A percentile compares a stretch with the other conserved stretches of the same genome.
phyloP scores from a whole-genome alignment of 2,797 vertebrate species.

The Acropternis orthonyx region DNA sequence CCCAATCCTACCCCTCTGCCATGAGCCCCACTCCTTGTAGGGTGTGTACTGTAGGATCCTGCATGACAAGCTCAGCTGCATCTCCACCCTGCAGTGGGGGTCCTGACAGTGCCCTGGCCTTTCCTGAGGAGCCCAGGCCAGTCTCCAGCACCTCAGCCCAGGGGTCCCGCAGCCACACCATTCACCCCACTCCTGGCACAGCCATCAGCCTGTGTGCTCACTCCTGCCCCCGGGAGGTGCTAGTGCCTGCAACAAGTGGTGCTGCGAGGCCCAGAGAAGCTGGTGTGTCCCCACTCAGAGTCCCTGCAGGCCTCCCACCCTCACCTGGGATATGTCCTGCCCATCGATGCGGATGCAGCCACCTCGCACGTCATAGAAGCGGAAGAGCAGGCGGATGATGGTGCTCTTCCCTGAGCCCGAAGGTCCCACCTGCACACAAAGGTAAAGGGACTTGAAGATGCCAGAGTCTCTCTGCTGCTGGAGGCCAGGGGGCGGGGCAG shows the following conservation, averaged over 20 bases:
- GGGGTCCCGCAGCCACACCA: rapidly evolving
- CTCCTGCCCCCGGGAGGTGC: neutral
- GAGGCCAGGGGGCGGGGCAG: neutral
- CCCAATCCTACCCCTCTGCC: neutral
- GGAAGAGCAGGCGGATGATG: slow-evolving; percentile 91
- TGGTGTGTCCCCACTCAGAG: rapidly evolving
- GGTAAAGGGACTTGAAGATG: neutral
- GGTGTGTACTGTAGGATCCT: neutral
- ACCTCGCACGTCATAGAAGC: slow-evolving; percentile 89
- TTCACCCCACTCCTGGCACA: neutral
- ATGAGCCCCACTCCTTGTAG: neutral
- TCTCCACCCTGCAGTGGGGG: neutral
- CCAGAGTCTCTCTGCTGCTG: neutral
- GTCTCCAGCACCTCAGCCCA: neutral
- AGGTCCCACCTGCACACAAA: slow-evolving; percentile 82
- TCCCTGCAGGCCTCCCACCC: neutral
- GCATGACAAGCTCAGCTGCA: neutral
- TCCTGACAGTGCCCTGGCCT: neutral
- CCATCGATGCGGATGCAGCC: slow-evolving; percentile 90
- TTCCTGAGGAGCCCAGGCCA: neutral
- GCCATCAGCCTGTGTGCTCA: neutral
- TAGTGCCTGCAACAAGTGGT: neutral
- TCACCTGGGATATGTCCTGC: slow-evolving; percentile 92
- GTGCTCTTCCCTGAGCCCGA: slow-evolving; percentile 96
- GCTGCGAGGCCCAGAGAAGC: neutral